Conservation (phyloP, 2,113 vertebrate genomes). For the Anguilla japonica region DNA sequence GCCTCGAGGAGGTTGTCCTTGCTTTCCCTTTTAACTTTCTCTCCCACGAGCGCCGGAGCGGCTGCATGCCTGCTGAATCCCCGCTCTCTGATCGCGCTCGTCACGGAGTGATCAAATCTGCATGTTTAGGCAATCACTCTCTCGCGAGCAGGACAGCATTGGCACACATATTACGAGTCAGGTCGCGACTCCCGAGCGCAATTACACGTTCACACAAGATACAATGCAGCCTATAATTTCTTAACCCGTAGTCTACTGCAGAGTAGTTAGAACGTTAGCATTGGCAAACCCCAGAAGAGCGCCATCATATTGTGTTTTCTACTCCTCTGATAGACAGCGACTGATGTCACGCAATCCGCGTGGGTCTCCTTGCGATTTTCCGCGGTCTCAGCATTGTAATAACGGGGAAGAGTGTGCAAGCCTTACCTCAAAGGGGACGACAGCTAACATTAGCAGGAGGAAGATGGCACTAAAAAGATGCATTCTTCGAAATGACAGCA, state of each 20-base stretch:
- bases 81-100: background rate
- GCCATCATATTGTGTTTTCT: background rate
- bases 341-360: background rate
- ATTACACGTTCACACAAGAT: background rate
- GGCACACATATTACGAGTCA: background rate
- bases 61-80: background rate
- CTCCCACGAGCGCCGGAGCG: background rate
- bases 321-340: background rate
- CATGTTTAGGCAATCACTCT: background rate
- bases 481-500: slow-evolving; percentile 69
- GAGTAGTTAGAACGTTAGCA: background rate
- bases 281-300: background rate
- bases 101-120: background rate
- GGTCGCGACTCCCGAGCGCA: background rate
- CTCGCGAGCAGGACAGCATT: background rate
- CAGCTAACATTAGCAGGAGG: slow-evolving; percentile 74
- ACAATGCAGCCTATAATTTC: background rate
- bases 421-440: slow-evolving; percentile 68
- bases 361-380: background rate
- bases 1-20: background rate
- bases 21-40: slow-evolving; percentile 3
- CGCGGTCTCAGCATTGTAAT: background rate
- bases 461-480: slow-evolving; percentile 79
- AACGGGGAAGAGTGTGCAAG: background rate
- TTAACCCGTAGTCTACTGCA: background rate